Evolutionary conservation across 2,113 vertebrate genomes (phyloP).

Genomic region (Phyllostomus discolor): DNA sequence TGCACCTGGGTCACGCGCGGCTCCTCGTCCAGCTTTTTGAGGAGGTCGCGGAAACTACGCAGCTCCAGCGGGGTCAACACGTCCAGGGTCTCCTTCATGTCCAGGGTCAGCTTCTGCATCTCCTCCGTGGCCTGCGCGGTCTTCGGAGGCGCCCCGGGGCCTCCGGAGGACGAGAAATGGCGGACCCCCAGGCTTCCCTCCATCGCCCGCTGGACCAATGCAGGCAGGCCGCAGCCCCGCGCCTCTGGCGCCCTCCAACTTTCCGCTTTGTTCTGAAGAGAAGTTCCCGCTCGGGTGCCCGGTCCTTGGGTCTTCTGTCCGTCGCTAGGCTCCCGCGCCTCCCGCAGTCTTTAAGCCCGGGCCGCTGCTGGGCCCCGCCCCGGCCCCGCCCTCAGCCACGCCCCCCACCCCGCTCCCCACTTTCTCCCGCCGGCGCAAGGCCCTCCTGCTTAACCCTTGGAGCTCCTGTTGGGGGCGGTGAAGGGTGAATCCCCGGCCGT

Average conservation of each 20-base stretch:
- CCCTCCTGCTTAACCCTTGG: background rate
- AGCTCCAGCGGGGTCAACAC: background rate
- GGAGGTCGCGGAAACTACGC: background rate
- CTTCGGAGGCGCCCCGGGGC: background rate
- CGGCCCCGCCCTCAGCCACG: background rate
- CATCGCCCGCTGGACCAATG: background rate
- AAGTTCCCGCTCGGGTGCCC: background rate
- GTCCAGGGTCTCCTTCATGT: background rate
- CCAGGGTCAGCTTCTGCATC: background rate
- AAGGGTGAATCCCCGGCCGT: too few species aligned
- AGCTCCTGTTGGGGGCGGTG: too few species aligned
- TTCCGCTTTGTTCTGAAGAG: slow-evolving; percentile 11
- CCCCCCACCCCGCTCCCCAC: background rate
- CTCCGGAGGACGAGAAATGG: background rate
- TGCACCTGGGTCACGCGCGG: background rate
- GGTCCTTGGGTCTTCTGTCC: background rate
- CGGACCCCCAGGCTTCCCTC: background rate
- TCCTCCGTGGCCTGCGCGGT: background rate
- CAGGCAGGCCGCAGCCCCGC: too few species aligned
- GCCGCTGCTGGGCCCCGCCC: background rate
- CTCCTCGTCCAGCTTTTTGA: background rate
- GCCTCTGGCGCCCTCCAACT: background rate
- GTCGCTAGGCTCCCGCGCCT: accelerated
- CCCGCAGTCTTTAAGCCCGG: too few species aligned
- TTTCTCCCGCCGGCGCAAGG: accelerated